Conservation (phyloP, 2,113 vertebrate genomes). For the Phrynocephalus versicolor region DNA sequence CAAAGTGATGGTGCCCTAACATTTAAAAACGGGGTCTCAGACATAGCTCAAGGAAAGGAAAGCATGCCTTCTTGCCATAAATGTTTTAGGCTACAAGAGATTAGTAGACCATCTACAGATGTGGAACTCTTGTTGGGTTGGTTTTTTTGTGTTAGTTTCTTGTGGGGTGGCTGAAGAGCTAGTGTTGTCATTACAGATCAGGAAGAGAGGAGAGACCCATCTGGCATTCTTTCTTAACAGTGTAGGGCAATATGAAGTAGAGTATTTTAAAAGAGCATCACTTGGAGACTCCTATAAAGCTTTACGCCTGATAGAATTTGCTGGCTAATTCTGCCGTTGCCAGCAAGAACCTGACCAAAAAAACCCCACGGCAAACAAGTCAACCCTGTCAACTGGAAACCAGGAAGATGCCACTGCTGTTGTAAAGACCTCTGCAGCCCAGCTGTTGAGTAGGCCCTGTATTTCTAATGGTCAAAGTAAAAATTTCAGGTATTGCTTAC, state of each 20-base stretch:
- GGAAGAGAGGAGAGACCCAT: too few relatives aligned
- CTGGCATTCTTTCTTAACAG: too few relatives aligned
- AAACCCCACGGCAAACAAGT: not conserved
- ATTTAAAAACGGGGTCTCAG: too few relatives aligned
- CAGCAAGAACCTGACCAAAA: conserved; percentile 16
- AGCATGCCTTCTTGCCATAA: too few relatives aligned
- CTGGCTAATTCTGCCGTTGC: not conserved
- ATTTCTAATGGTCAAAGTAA: too few relatives aligned
- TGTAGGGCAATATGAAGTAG: not conserved
- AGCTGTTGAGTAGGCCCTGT: not conserved
- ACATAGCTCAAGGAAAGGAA: too few relatives aligned
- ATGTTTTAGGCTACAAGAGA: too few relatives aligned
- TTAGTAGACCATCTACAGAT: too few relatives aligned
- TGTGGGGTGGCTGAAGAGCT: not conserved
- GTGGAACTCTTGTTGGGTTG: too few relatives aligned
- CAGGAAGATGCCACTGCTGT: not conserved
- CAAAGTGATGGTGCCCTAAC: too few relatives aligned
- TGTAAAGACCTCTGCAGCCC: not conserved
- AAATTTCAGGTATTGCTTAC: too few relatives aligned
- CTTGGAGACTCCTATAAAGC: rapidly evolving
- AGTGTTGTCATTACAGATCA: not conserved
- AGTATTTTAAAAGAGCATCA: not conserved
- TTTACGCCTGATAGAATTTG: not conserved
- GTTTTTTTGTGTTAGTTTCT: not conserved
- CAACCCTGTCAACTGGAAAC: not conserved